These are phyloP conservation scores for Eilema depressum DNA, from an alignment of 2,888 invertebrate genomes.

Conservation along the genomic window DNA sequence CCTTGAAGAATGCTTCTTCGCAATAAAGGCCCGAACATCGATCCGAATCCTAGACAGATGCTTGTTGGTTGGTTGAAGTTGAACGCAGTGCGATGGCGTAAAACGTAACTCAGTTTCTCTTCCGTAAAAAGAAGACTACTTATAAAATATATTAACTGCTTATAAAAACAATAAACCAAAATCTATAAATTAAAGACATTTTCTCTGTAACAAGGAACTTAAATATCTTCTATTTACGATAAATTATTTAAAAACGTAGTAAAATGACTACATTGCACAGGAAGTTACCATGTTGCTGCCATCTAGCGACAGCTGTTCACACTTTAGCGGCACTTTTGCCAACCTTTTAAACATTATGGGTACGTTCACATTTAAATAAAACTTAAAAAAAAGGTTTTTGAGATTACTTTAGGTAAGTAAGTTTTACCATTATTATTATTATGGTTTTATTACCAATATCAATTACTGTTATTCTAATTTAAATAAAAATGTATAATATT, in stretches of 20 bases:
- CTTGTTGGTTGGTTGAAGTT: slow-evolving; percentile 68
- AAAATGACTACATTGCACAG: slow-evolving; percentile 45
- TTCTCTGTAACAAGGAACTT: slow-evolving; percentile 4
- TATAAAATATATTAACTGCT: neutral
- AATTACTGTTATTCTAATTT: too few species aligned
- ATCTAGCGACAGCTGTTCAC: slow-evolving; percentile 38
- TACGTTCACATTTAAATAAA: slow-evolving; percentile 25
- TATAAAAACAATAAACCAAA: slow-evolving; percentile 14
- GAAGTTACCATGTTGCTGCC: slow-evolving; percentile 47
- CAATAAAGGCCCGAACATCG: slow-evolving; percentile 90
- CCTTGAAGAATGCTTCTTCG: slow-evolving; percentile 89
- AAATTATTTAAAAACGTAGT: slow-evolving; percentile 24
- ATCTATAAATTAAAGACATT: slow-evolving; percentile 26
- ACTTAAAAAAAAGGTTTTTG: neutral
- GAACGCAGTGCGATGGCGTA: slow-evolving; percentile 67
- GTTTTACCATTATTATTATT: too few species aligned
- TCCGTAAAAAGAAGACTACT: slow-evolving; percentile 46
- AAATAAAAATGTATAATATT: too few species aligned
- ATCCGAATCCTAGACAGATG: slow-evolving; percentile 86
- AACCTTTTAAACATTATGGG: slow-evolving; percentile 31
- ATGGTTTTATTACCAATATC: too few species aligned
- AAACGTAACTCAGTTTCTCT: slow-evolving; percentile 54
- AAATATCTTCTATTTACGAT: slow-evolving; percentile 12
- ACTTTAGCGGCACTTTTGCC: slow-evolving; percentile 23
- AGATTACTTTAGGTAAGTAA: too few species aligned